Percentiles rank a stretch among this genome's conserved stretches.
These are phyloP conservation scores for Hydropotes inermis DNA, from an alignment of 2,113 vertebrate genomes.

Conservation along the genomic window DNA sequence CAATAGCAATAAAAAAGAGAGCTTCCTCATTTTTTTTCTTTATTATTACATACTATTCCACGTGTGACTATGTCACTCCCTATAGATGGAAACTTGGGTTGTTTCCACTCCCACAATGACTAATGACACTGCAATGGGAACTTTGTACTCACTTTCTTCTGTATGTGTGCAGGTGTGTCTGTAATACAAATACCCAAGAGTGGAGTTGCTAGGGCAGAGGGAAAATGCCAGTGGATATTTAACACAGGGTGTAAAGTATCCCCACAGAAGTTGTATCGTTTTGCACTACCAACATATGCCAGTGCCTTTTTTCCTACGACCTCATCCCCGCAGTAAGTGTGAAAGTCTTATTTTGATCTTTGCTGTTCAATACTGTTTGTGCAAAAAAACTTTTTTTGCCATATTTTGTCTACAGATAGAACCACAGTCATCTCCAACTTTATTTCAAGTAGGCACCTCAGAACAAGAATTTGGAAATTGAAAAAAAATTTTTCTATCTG, in stretches of 20 bases:
- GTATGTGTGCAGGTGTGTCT: not conserved
- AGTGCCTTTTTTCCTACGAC: not conserved
- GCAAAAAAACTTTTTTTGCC: not conserved
- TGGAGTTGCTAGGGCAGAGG: not conserved
- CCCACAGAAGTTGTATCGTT: not conserved
- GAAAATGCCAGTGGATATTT: not conserved
- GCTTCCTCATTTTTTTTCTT: not conserved
- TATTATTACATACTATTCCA: not conserved
- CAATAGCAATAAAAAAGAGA: not conserved
- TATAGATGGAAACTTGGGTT: not conserved
- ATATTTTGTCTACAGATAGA: not conserved
- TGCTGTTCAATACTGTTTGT: not conserved
- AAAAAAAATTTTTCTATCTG: not conserved
- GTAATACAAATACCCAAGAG: not conserved
- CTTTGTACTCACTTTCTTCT: not conserved
- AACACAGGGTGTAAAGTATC: not conserved
- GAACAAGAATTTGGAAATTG: not conserved
- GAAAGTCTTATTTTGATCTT: not conserved
- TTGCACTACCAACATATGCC: not conserved
- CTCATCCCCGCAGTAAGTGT: not conserved
- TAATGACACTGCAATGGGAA: not conserved
- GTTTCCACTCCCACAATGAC: not conserved
- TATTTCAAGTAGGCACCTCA: not conserved
- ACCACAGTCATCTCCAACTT: not conserved
- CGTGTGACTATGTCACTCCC: not conserved